These are phyloP conservation scores for Hyposoter didymator DNA, from an alignment of 2,888 invertebrate genomes.

Conservation along the genomic window DNA sequence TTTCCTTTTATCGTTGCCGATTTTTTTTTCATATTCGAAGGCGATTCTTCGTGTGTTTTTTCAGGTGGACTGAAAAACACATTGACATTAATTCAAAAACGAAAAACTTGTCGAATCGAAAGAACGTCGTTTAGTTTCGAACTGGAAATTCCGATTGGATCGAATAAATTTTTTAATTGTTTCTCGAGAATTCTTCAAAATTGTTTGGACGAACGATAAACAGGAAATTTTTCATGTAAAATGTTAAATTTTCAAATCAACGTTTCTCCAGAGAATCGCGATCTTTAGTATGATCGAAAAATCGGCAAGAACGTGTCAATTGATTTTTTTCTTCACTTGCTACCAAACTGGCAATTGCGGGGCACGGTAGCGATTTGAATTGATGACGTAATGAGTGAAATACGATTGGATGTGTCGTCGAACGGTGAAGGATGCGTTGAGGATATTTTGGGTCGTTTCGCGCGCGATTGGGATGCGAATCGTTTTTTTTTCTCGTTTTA, in stretches of 20 bases:
- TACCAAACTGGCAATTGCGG: neutral
- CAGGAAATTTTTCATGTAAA: neutral
- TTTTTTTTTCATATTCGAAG: neutral
- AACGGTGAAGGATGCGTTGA: conserved; percentile 32
- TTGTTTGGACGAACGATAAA: neutral
- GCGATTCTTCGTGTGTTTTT: neutral
- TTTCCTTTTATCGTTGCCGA: neutral
- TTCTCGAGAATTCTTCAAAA: neutral
- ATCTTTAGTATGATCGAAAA: neutral
- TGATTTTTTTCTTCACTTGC: neutral
- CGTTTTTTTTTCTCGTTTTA: conserved; percentile 48
- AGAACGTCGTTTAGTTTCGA: neutral
- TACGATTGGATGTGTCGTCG: conserved; percentile 28
- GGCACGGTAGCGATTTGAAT: conserved; percentile 12
- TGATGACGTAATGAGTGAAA: conserved; percentile 28
- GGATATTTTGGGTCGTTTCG: conserved; percentile 40
- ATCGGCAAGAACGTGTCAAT: neutral
- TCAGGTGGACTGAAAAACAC: neutral
- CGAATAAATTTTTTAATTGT: neutral
- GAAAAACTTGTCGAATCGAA: neutral
- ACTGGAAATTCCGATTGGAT: neutral
- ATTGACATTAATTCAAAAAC: neutral
- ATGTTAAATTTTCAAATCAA: neutral
- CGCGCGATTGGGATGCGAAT: conserved; percentile 49
- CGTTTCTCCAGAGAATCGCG: neutral